Conservation (phyloP, 2,113 vertebrate genomes). For the Rhineura floridana region DNA sequence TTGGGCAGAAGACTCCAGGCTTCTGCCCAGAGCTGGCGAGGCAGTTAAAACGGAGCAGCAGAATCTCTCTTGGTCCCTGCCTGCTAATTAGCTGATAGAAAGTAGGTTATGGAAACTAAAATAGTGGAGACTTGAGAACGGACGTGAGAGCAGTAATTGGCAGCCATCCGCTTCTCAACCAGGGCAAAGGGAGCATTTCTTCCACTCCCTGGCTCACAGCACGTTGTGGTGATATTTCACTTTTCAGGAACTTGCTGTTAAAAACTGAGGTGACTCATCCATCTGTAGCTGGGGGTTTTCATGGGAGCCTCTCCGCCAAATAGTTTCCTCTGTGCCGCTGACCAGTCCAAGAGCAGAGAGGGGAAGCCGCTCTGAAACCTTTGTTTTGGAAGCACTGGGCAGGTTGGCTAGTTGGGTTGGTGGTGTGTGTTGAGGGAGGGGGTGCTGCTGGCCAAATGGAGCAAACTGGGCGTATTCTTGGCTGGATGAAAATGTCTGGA, state of each 20-base stretch:
- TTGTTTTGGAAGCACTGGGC: background rate
- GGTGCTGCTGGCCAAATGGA: background rate
- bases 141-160: background rate
- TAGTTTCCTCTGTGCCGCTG: conserved; percentile 37
- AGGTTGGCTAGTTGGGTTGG: background rate
- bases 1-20: background rate
- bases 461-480: background rate
- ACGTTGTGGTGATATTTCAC: conserved; percentile 5
- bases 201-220: background rate
- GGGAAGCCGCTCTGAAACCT: conserved; percentile 13
- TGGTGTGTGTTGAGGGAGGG: background rate
- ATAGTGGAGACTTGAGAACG: background rate
- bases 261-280: conserved; percentile 38
- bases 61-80: background rate
- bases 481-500: background rate
- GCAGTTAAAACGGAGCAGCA: background rate
- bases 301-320: conserved; percentile 22
- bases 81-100: background rate
- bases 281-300: conserved; percentile 21
- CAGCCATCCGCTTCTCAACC: background rate
- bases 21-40: background rate
- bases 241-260: conserved; percentile 42
- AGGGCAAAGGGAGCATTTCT: background rate
- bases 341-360: background rate
- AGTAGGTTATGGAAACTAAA: background rate